Evolutionary conservation across 1,140 invertebrate species (phyloP).

Genomic region (Caenorhabditis remanei): DNA sequence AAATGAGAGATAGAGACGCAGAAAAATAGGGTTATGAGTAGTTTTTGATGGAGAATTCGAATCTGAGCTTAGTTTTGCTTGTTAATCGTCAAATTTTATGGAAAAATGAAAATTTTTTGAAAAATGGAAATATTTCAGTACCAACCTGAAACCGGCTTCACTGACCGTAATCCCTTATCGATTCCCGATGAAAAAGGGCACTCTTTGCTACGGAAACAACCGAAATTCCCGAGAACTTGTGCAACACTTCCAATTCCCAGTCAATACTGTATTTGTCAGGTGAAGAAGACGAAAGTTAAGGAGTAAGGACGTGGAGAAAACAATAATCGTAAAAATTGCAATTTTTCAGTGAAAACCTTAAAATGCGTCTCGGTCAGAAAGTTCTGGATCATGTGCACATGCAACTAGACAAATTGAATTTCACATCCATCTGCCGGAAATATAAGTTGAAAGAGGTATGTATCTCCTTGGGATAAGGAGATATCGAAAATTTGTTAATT

Average conservation of each 20-base stretch:
- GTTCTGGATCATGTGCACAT: neutral
- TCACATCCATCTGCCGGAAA: too few relatives aligned
- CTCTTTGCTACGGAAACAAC: neutral
- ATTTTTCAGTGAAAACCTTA: neutral
- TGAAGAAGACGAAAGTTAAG: neutral
- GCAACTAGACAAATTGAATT: too few relatives aligned
- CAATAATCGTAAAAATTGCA: neutral
- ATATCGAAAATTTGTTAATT: too few relatives aligned
- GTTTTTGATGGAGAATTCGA: too few relatives aligned
- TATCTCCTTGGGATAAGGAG: too few relatives aligned
- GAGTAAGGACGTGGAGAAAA: neutral
- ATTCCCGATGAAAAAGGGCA: conserved; percentile 4
- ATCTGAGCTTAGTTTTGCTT: too few relatives aligned
- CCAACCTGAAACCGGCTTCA: neutral
- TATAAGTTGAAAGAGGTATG: too few relatives aligned
- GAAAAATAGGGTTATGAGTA: too few relatives aligned
- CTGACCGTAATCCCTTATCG: neutral
- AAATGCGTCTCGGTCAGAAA: neutral
- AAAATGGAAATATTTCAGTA: too few relatives aligned
- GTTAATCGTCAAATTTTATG: too few relatives aligned
- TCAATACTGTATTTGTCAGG: neutral
- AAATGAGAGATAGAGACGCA: too few relatives aligned
- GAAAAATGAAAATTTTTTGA: too few relatives aligned
- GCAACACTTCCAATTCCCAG: neutral
- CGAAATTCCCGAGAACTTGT: neutral